A percentile compares a stretch with the other conserved stretches of the same genome.
Conservation (phyloP, 2,797 vertebrate species). For the Alosa sapidissima region DNA sequence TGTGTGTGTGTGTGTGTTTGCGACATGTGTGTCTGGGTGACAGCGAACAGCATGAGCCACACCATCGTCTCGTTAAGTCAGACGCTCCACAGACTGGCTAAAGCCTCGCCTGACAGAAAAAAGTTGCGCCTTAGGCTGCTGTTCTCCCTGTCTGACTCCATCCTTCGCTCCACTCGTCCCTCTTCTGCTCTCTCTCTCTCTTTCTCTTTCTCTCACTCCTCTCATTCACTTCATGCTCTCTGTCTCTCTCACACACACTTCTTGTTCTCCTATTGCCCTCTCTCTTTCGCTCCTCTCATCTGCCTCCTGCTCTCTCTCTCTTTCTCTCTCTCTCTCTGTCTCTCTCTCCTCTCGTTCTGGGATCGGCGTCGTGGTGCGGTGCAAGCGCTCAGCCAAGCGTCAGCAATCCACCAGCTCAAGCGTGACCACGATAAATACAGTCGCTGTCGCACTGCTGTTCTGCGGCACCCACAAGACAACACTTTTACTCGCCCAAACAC, state of each 20-base stretch:
- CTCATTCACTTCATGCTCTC: not conserved
- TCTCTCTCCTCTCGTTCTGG: not conserved
- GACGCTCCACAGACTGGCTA: conserved; percentile 26
- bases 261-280: not conserved
- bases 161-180: not conserved
- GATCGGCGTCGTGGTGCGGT: not conserved
- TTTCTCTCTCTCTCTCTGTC: not conserved
- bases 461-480: not conserved
- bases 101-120: conserved; percentile 21
- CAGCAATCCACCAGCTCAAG: not conserved
- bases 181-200: not conserved
- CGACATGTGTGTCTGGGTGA: not conserved
- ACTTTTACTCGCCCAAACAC: not conserved
- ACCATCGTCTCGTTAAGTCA: not conserved
- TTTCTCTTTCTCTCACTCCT: not conserved
- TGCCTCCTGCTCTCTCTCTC: not conserved
- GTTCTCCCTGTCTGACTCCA: not conserved
- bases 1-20: conserved; percentile 4
- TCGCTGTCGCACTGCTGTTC: not conserved
- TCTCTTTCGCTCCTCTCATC: not conserved
- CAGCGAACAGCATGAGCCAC: not conserved
- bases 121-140: not conserved
- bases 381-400: not conserved
- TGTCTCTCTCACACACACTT: not conserved
- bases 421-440: conserved; percentile 2